Base-by-base conservation (phyloP, 2,113 vertebrate species). In the Petrocephalus zakoni region DNA sequence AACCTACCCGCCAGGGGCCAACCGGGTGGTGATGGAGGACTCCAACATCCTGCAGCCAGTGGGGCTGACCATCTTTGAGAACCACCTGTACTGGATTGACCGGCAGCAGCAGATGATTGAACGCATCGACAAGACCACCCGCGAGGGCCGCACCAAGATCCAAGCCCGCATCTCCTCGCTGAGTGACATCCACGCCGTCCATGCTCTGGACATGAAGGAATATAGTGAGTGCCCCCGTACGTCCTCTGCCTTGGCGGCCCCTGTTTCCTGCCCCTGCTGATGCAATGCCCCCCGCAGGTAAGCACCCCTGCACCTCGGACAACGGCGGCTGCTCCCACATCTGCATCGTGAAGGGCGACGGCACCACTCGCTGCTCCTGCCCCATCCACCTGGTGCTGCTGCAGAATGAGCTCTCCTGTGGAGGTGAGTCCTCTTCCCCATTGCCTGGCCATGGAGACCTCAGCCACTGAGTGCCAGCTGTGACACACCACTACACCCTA, bases 31-130 rank as follows among this genome's bases (percentile, higher is more conserved):
- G 72, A 94, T 99, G 81, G 98, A 98, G 42, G 98, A 99, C 93
- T 97, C 97, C 9, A 99, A 99, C 91, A 99, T 99, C 90, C 94
- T 99, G 91, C 98, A 99, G 94, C 98, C 98, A 0, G 97, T 99
- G 46, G 98, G 98, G 0, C 93, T 99, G 58, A 99, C 98, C 0
- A 97, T 99, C 0, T 99, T 98, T 90, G 97, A 97, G 87, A 96
- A 96, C 89, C 97, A 98, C 95, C 95, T 99, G 11, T 99, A 99
- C 92, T 99, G 98, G 98, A 99, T 99, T 88, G 98, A 99, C 94
- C 96, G 96, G 64, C 98, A 99, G 91, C 98, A 99, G 92, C 98
- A 99, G 94, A 99, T 99, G 98, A 99, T 99, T 78, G 98, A 99
- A 42, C 97, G 98, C 92, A 98, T 99, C 1, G 96, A 99, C 87